Conservation (phyloP, 2,888 invertebrate genomes). For the Cephus pygmeus region DNA sequence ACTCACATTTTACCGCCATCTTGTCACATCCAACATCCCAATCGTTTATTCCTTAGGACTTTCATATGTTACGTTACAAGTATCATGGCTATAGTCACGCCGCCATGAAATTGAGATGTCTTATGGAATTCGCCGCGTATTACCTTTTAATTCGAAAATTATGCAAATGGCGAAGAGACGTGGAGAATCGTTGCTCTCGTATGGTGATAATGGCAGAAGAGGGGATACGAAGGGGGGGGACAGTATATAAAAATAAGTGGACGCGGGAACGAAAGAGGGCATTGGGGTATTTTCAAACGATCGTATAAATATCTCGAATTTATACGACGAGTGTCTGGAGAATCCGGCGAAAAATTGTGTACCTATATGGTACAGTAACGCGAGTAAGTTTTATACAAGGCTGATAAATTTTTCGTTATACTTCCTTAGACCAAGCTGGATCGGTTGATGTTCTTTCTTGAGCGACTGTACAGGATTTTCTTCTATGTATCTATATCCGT, state of each 20-base stretch:
- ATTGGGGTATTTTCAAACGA: no score
- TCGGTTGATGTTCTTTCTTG: constrained; percentile 18
- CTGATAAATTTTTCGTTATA: neutral
- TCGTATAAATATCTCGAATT: constrained; percentile 12
- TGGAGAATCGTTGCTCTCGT: no score
- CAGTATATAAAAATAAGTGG: no score
- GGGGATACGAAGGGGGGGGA: no score
- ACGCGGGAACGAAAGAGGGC: no score
- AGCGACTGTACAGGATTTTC: constrained; percentile 18
- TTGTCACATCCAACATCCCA: no score
- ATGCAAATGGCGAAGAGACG: constrained; percentile 21
- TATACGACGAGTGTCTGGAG: constrained; percentile 10
- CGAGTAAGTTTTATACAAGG: constrained; percentile 16
- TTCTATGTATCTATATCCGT: no score
- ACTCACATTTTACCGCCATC: no score
- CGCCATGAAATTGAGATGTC: constrained; percentile 25
- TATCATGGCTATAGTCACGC: no score
- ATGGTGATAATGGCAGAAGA: no score
- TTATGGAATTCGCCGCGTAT: constrained; percentile 8
- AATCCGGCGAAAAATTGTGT: neutral
- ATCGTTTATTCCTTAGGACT: no score
- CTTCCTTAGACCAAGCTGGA: neutral
- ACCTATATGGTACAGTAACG: neutral
- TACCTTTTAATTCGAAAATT: constrained; percentile 27
- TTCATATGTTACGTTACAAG: no score